Evolutionary conservation across 23 tunicate species (phyloP).

Genomic region (Botrylloides violaceus): DNA sequence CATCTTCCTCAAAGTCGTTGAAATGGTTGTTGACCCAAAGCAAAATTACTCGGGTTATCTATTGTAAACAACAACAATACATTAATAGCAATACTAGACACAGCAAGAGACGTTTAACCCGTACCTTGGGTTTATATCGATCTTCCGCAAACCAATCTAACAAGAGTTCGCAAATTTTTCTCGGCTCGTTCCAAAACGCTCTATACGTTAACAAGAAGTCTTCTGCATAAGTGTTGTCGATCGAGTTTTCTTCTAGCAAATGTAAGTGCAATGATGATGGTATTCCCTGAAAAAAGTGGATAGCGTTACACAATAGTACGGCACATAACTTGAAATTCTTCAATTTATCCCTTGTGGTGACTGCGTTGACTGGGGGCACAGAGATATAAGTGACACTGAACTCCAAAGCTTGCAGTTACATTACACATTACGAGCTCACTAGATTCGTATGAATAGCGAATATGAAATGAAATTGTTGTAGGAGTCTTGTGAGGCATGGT

Average conservation of each 20-base stretch:
- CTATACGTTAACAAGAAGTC: conserved; percentile 93
- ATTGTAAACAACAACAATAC: neutral
- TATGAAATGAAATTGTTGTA: too few relatives aligned
- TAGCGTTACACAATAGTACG: too few relatives aligned
- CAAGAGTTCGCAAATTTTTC: conserved; percentile 54
- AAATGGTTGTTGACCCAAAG: conserved; percentile 99
- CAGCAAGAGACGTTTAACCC: neutral
- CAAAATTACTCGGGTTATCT: conserved; percentile 67
- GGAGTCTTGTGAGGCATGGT: too few relatives aligned
- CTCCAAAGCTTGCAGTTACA: too few relatives aligned
- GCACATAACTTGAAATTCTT: too few relatives aligned
- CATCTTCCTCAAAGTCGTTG: conserved; percentile 84
- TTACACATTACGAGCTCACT: too few relatives aligned
- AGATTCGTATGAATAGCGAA: too few relatives aligned
- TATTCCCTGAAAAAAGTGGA: conserved; percentile 76
- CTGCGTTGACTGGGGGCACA: too few relatives aligned
- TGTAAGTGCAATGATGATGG: conserved; percentile 58
- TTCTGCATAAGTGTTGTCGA: conserved; percentile 81
- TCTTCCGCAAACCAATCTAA: conserved; percentile 77
- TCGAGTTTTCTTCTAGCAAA: conserved; percentile 79
- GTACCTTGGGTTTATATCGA: conserved; percentile 49
- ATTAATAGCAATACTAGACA: neutral
- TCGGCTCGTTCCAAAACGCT: conserved; percentile 59
- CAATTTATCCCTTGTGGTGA: too few relatives aligned
- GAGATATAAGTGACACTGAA: too few relatives aligned